phyloP scores from a whole-genome alignment of 2,113 vertebrate species.

The Rynchops niger region DNA sequence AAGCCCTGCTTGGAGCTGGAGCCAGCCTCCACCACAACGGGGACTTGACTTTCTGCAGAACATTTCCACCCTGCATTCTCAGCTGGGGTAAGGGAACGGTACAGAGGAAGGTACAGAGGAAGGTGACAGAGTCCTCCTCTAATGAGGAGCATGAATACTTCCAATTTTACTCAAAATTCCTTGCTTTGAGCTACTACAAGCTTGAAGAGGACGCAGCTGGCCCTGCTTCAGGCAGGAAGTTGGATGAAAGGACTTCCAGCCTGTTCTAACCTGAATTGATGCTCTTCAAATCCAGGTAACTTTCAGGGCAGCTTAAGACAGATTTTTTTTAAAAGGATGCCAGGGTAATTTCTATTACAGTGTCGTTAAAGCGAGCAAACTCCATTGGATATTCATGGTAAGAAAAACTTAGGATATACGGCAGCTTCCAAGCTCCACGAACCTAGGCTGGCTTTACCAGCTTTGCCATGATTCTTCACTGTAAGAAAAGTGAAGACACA shows the following conservation, averaged over 20 bases:
- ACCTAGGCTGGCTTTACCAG: neutral
- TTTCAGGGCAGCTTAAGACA: neutral
- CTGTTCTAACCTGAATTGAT: neutral
- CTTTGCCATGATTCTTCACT: neutral
- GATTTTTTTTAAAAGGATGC: neutral
- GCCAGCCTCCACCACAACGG: neutral
- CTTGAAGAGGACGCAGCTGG: neutral
- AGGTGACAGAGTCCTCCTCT: neutral
- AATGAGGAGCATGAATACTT: neutral
- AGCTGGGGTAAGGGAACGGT: neutral
- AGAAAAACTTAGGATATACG: neutral
- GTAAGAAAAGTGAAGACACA: neutral
- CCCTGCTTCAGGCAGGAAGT: neutral
- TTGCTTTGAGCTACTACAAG: neutral
- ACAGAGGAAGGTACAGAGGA: neutral
- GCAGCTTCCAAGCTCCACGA: neutral
- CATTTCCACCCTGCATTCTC: neutral
- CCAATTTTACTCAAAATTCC: neutral
- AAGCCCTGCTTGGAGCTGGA: neutral
- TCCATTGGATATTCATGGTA: neutral
- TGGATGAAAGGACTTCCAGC: neutral
- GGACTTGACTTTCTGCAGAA: neutral
- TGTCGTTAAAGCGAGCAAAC: neutral
- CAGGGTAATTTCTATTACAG: neutral
- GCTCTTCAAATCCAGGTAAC: fast-evolving